These are phyloP conservation scores for Hucho hucho DNA, from an alignment of 2,113 vertebrate species.

Conservation along the genomic window DNA sequence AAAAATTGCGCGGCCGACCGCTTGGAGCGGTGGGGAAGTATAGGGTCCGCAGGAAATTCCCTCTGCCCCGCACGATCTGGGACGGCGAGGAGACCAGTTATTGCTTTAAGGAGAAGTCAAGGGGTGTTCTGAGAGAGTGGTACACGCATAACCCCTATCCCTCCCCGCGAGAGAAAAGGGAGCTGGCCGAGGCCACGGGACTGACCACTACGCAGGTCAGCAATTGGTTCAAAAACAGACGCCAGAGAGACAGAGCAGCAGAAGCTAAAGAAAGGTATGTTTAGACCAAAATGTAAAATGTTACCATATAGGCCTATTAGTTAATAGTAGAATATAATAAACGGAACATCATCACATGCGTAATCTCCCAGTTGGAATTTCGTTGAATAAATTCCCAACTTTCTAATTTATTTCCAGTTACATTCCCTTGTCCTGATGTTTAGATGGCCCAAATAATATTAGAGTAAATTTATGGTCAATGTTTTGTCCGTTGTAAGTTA, in stretches of 20 bases:
- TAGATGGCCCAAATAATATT: too few relatives aligned
- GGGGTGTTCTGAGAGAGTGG: constrained; percentile 96
- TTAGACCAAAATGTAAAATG: not conserved
- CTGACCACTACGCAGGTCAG: constrained; percentile 99
- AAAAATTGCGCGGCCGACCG: constrained; percentile 94
- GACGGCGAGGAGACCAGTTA: constrained; percentile 99
- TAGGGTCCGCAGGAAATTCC: constrained; percentile 96
- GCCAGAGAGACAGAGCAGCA: constrained; percentile 95
- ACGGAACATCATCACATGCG: too few relatives aligned
- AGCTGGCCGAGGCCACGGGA: constrained; percentile 96
- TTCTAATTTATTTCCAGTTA: too few relatives aligned
- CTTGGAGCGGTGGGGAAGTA: constrained; percentile 97
- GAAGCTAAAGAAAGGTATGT: constrained; percentile 96
- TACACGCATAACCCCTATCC: constrained; percentile 99
- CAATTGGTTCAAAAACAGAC: constrained; percentile 99
- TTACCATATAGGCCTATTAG: too few relatives aligned
- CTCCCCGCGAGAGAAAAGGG: constrained; percentile 95
- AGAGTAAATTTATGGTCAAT: too few relatives aligned
- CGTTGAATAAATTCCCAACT: too few relatives aligned
- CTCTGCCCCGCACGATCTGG: constrained; percentile 96
- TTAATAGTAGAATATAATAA: too few relatives aligned
- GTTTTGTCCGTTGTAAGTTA: too few relatives aligned
- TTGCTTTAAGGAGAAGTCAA: constrained; percentile 98
- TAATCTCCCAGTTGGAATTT: too few relatives aligned
- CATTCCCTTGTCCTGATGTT: too few relatives aligned